Evolutionary conservation across 2,797 vertebrate genomes (phyloP).

Genomic region (Typhlichthys eigenmanni): DNA sequence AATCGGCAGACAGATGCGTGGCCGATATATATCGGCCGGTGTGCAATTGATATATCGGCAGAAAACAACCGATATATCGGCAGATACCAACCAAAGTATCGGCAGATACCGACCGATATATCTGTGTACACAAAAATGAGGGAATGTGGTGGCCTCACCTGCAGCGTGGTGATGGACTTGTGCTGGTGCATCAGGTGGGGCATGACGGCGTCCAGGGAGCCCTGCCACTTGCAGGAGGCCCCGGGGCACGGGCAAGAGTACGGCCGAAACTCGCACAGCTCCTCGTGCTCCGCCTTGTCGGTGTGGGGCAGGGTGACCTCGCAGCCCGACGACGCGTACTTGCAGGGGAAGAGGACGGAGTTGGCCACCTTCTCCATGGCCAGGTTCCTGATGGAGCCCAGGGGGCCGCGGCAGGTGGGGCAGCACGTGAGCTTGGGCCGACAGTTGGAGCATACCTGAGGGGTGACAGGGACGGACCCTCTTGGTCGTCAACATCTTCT

Average conservation of each 20-base stretch:
- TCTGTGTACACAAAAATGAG: too few relatives aligned
- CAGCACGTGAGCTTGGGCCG: conserved; percentile 98
- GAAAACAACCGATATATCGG: too few relatives aligned
- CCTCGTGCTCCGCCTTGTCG: conserved; percentile 95
- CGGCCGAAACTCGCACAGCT: conserved; percentile 97
- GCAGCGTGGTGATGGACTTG: conserved; percentile 96
- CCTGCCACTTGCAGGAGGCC: conserved; percentile 97
- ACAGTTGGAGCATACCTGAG: conserved; percentile 92
- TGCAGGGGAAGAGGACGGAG: conserved; percentile 97
- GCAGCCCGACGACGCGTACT: conserved; percentile 95
- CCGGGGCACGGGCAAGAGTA: conserved; percentile 96
- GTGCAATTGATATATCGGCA: too few relatives aligned
- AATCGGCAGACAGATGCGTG: too few relatives aligned
- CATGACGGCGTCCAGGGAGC: conserved; percentile 96
- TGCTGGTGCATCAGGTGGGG: conserved; percentile 98
- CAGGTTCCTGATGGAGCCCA: conserved; percentile 98
- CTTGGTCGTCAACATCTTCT: too few relatives aligned
- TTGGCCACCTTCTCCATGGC: conserved; percentile 99
- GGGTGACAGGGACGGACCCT: neutral
- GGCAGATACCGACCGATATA: too few relatives aligned
- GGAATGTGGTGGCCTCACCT: conserved; percentile 54
- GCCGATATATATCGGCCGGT: too few relatives aligned
- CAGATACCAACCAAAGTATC: too few relatives aligned
- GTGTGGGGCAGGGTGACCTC: conserved; percentile 94
- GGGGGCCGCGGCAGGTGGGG: conserved; percentile 93